Evolutionary conservation across 2,797 vertebrate genomes (phyloP), one percentile per base, ranked within the genome.

Genomic region (Acomys russatus): DNA sequence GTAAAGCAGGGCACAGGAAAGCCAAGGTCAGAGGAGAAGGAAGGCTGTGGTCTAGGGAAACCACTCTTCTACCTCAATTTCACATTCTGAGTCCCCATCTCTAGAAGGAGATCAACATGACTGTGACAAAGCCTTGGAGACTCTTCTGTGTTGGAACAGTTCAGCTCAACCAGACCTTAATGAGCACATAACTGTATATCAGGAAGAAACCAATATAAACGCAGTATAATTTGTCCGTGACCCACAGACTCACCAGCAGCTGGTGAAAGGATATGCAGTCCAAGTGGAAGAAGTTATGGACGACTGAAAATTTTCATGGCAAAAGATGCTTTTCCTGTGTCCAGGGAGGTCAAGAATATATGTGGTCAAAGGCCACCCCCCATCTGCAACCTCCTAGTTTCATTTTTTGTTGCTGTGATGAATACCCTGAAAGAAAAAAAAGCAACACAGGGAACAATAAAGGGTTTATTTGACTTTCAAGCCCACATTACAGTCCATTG

Each of bases 291-390:
- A 10, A 0, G 10, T 59, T n/a, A 15, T 9, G 22, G 79, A 28
- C 15, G 12, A 10, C 11, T 20, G 23, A 6, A 2, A 3, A 59
- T 38, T 61, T 74, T 59, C 30, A 15, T 23, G 76, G 44, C 61
- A 51, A 49, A 18, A 51, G 11, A 23, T 0, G 1, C 61, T 9
- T 14, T n/a, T 38, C 0, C 0, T 56, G 18, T 78, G 66, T 92
- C 77, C 68, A 1, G 1, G 33, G 84, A 78, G 64, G 3, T 17
- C 0, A 0, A 54, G 4, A 49, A 59, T 77, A 28, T 22, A 9
- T 14, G 49, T 35, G 54, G 15, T 23, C 18, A 4, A 4, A 64
- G 14, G 23, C 63, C n/a, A n/a, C 1, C 8, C n/a, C 0, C 8
- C 28, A 3, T 33, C 25, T 9, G 14, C 9, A 59, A 12, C 79